Conservation (phyloP, 2,797 vertebrate species). For the Micropoecilia bifurca region DNA sequence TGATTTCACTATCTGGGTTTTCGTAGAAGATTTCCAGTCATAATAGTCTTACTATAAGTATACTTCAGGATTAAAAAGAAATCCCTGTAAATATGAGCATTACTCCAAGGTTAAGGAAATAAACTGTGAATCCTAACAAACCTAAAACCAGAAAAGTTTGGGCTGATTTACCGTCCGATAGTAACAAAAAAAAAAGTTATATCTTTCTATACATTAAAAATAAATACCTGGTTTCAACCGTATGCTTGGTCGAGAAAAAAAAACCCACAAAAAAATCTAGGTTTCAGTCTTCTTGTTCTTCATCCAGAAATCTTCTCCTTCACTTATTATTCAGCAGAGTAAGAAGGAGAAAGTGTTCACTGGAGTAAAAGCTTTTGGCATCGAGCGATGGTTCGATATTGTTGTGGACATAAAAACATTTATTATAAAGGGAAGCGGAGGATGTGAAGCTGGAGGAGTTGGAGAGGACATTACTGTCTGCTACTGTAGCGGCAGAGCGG, state of each 20-base stretch:
- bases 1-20: not conserved
- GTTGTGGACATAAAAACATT: conserved; percentile 1
- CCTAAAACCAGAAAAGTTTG: not conserved
- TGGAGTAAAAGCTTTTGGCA: not conserved
- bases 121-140: not conserved
- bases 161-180: not conserved
- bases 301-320: not conserved
- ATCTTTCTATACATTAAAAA: not conserved
- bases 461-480: not conserved
- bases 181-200: not conserved
- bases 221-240: not conserved
- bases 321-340: not conserved
- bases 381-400: not conserved
- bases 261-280: not conserved
- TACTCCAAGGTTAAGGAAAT: not conserved
- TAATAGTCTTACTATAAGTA: not conserved
- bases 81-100: not conserved
- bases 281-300: not conserved
- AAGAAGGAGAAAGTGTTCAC: not conserved
- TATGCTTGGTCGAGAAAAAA: not conserved
- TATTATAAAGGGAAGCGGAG: not conserved
- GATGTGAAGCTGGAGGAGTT: not conserved
- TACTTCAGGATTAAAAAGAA: not conserved
- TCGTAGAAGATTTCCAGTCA: not conserved
- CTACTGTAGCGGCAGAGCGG: not conserved